Evolutionary conservation across 2,113 vertebrate species (phyloP), one percentile per base, ranked within the genome.

Genomic region (Vanacampus margaritifer): DNA sequence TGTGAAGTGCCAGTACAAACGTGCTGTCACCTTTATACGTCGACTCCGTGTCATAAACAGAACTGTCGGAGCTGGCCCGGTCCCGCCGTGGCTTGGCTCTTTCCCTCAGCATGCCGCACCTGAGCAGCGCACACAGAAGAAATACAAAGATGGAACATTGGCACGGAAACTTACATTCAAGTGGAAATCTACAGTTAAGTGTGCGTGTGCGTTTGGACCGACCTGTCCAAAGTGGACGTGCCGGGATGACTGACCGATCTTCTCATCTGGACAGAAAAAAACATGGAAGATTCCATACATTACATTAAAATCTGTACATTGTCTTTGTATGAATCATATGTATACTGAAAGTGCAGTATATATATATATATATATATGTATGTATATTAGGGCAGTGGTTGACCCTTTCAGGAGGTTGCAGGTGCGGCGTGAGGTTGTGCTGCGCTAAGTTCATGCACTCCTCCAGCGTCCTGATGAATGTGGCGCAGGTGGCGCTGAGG

Each of bases 401-500:
- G 43, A 88, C 86, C 78, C 80, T 79, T 53, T 88, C 88, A 35
- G 85, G 82, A 39, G 85, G 84, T 45, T 77, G 71, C 6, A 96
- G 94, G 87, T 97, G 95, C 35, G 95, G 93, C 64, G 94, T 94
- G 86, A 98, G 91, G 89, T 92, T 96, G 86, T 93, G 93, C 86
- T 96, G 96, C 3, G 96, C 95, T 2, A 99, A 94, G 75, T 92
- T 95, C 94, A 98, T 96, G 80, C 97, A 99, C 84, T 99, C 97
- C 86, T 98, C 96, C 71, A 99, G 86, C 0, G 96, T 98, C 84
- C 92, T 94, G 89, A 99, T 95, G 89, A 99, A 99, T 0, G 96
- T 98, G 41, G 95, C 92, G 89, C 96, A 98, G 1, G 97, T 99
- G 72, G 96, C 96, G 83, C 95, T 97, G 86, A 99, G 94, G 70